Percentiles rank a stretch among this genome's conserved stretches.
These are phyloP conservation scores for Megastigmus dorsalis DNA, from an alignment of 2,888 invertebrate species.

Conservation along the genomic window DNA sequence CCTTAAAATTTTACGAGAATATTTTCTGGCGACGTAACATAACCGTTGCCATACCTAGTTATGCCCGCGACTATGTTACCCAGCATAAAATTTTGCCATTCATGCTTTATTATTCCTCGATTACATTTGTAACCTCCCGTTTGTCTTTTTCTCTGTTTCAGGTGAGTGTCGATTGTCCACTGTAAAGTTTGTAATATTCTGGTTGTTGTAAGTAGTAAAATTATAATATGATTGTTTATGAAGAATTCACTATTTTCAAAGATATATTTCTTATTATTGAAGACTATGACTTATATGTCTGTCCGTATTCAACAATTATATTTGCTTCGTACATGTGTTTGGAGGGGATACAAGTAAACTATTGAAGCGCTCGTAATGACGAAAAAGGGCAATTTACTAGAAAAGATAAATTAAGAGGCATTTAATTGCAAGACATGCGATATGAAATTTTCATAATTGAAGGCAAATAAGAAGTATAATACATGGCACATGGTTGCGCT, in stretches of 20 bases:
- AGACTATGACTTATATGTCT: too few relatives aligned
- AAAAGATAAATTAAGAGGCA: too few relatives aligned
- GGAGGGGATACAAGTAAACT: too few relatives aligned
- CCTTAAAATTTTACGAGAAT: constrained; percentile 61
- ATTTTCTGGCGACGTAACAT: constrained; percentile 57
- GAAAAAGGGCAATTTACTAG: too few relatives aligned
- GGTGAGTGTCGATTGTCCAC: constrained; percentile 54
- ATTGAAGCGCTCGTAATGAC: too few relatives aligned
- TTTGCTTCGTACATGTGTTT: too few relatives aligned
- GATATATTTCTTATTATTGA: too few relatives aligned
- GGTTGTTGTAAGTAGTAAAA: neutral
- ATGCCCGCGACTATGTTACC: constrained; percentile 46
- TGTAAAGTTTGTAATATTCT: neutral
- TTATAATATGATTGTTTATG: neutral
- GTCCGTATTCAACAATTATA: too few relatives aligned
- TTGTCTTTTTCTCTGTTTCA: constrained; percentile 58
- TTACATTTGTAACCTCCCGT: constrained; percentile 51
- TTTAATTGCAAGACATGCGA: too few relatives aligned
- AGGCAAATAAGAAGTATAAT: too few relatives aligned
- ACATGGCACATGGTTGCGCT: too few relatives aligned
- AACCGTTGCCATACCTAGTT: constrained; percentile 57
- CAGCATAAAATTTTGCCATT: constrained; percentile 17
- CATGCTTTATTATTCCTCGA: constrained; percentile 10
- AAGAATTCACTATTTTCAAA: neutral
- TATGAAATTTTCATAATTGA: too few relatives aligned